phyloP scores from a whole-genome alignment of 2,888 invertebrate genomes.

The Lochmaea capreae region DNA sequence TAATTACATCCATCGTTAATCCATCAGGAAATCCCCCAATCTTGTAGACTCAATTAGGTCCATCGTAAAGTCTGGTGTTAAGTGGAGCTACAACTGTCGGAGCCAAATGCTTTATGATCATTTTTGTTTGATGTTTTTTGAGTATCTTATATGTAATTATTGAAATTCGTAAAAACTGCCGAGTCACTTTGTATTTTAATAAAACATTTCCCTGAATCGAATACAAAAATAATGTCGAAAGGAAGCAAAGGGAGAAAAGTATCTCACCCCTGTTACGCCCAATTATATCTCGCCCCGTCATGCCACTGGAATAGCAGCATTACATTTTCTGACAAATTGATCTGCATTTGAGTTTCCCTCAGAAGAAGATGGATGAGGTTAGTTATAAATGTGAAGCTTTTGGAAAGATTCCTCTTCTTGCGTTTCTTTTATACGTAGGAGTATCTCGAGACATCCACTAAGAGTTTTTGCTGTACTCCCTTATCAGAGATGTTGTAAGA shows the following conservation, averaged over 20 bases:
- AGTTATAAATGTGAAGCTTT: constrained; percentile 70
- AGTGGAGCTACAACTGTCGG: too few relatives aligned
- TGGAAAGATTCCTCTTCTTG: constrained; percentile 63
- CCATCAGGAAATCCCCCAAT: too few relatives aligned
- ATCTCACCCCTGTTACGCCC: constrained; percentile 34
- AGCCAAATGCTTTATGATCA: too few relatives aligned
- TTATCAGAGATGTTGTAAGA: constrained; percentile 66
- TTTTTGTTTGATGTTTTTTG: too few relatives aligned
- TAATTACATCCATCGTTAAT: too few relatives aligned
- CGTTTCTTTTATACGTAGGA: constrained; percentile 66
- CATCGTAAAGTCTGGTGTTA: too few relatives aligned
- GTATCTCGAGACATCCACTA: constrained; percentile 61
- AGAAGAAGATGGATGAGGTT: constrained; percentile 69
- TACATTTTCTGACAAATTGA: constrained; percentile 69
- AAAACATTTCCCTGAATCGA: not conserved
- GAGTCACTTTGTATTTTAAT: not conserved
- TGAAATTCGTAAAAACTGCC: not conserved
- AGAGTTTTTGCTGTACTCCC: constrained; percentile 61
- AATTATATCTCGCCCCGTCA: constrained; percentile 43
- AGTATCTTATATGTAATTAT: not conserved
- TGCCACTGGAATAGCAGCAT: constrained; percentile 60
- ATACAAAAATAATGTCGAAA: not conserved
- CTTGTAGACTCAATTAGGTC: too few relatives aligned
- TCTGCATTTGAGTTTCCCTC: constrained; percentile 67
- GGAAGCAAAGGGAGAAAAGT: not conserved